Conservation (phyloP, 2,797 vertebrate species). For the Micropoecilia bifurca region DNA sequence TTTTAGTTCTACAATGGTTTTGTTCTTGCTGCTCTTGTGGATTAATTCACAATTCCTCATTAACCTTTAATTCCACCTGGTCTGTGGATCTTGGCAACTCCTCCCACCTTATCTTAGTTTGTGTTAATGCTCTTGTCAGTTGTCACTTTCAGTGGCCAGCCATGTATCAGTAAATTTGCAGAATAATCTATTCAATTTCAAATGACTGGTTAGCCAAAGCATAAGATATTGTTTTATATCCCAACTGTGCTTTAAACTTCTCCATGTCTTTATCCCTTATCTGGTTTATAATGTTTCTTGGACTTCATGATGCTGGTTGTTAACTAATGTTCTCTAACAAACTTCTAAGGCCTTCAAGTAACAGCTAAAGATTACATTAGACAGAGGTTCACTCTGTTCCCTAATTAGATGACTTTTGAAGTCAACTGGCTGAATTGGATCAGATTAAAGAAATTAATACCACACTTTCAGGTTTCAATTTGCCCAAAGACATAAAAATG, state of each 20-base stretch:
- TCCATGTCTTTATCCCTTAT: not conserved
- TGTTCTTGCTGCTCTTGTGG: not conserved
- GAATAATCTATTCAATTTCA: not conserved
- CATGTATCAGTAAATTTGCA: not conserved
- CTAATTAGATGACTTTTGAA: not conserved
- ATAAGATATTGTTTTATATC: not conserved
- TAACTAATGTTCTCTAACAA: not conserved
- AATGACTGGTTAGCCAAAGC: not conserved
- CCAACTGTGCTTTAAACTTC: not conserved
- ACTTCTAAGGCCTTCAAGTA: not conserved
- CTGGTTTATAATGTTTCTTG: not conserved
- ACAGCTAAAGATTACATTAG: not conserved
- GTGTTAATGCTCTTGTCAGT: not conserved
- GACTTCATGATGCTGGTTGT: not conserved
- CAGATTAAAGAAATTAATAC: not conserved
- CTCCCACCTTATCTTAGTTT: not conserved
- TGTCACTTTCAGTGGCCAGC: not conserved
- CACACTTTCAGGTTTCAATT: conserved; percentile 1
- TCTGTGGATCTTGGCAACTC: not conserved
- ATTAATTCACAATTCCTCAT: not conserved
- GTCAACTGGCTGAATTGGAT: not conserved
- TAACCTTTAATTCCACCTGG: not conserved
- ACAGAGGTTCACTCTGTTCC: not conserved
- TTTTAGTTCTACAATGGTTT: not conserved
- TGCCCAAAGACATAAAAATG: not conserved